These are phyloP conservation scores for Drosophila colorata DNA, from an alignment of 2,888 invertebrate species.

Conservation along the genomic window DNA sequence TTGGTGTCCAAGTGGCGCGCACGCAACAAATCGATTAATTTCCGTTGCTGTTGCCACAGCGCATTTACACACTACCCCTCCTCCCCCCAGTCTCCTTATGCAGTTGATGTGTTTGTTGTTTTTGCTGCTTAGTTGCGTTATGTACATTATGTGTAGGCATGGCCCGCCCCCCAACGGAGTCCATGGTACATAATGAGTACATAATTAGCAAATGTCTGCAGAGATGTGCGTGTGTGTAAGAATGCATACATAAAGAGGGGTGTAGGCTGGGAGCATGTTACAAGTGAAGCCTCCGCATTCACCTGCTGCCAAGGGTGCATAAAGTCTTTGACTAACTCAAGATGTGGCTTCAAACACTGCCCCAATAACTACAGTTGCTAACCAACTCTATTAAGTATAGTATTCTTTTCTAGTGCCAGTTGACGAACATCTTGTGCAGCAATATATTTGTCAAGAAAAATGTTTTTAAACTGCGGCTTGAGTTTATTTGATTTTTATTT, in stretches of 20 bases:
- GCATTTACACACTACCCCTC: background rate
- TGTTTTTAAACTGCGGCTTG: background rate
- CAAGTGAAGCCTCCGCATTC: slow-evolving; percentile 1
- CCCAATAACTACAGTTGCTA: no score
- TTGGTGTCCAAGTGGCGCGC: background rate
- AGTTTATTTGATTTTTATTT: background rate
- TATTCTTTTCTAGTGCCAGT: no score
- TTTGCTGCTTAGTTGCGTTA: slow-evolving; percentile 13
- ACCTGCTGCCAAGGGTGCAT: slow-evolving; percentile 22
- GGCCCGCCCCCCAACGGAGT: background rate
- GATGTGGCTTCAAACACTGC: background rate
- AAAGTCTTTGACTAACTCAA: slow-evolving; percentile 5
- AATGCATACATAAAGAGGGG: slow-evolving; percentile 1
- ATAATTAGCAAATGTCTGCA: slow-evolving; percentile 47
- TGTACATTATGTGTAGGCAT: slow-evolving; percentile 17
- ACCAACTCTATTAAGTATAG: no score
- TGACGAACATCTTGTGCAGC: no score
- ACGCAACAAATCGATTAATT: slow-evolving; percentile 29
- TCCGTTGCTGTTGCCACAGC: slow-evolving; percentile 8
- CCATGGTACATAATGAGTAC: slow-evolving; percentile 32
- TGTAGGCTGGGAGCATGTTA: background rate
- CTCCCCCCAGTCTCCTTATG: background rate
- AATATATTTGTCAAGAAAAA: no score
- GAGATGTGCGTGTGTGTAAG: background rate
- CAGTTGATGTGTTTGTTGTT: slow-evolving; percentile 7